Evolutionary conservation across 2,888 invertebrate species (phyloP), one percentile per base, ranked within the genome.

Genomic region (Acrobasis consociella): DNA sequence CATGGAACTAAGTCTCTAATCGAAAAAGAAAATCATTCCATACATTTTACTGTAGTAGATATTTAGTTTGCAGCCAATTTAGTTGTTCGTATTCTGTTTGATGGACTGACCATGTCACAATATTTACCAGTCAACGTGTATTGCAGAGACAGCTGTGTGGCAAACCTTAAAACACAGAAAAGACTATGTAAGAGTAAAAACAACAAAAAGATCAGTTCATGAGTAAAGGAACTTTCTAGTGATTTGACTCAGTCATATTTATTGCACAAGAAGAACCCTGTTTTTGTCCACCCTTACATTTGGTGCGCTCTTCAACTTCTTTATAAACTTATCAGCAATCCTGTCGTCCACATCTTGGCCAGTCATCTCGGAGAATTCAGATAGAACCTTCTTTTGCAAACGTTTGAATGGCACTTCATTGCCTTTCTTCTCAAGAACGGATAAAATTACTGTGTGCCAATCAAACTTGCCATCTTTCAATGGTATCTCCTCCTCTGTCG

Each of bases 361-460:
- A 17, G 93, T 93, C 37, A 87, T 85, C 72, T 91, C 90, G 46
- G 89, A 79, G 67, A 95, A 96, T 71, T 94, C 95, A 56, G 94
- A 93, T 1, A 96, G 77, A 9, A 97, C 95, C 86, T 96, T 97
- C 79, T 96, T 96, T 72, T 95, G 94, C 16, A 97, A 85, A 73
- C 96, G 96, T 75, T 96, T 96, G 63, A 96, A 80, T 0, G 95
- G 93, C 52, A 97, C 89, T 74, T 95, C 95, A 69, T 95, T 94
- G 7, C 93, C 94, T 73, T 91, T 91, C 58, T 91, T 88, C 65
- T 91, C 76, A 62, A 95, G 79, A 56, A 94, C 86, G 2, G 92
- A 86, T 63, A 91, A 71, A 15, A 94, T 93, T 5, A 89, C 86
- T 9, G 83, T 85, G 71, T 91, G 90, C 93, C 93, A 93, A 65